phyloP scores from a whole-genome alignment of 1,140 invertebrate species.

The Achroia grisella region DNA sequence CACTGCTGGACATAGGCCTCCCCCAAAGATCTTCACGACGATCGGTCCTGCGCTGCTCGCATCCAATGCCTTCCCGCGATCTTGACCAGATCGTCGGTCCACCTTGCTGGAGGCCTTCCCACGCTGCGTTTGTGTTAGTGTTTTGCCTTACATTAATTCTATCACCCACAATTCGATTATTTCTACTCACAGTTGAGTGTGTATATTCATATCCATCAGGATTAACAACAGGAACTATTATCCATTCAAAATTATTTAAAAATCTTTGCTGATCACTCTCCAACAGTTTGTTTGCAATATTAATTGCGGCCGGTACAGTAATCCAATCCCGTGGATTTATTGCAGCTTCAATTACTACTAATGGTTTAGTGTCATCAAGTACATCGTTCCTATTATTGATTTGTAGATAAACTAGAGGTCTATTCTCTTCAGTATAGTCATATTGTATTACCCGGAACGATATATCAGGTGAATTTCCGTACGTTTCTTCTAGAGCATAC shows the following conservation, averaged over 20 bases:
- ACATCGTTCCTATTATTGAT: constrained; percentile 14
- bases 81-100: too few relatives aligned
- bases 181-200: constrained; percentile 72
- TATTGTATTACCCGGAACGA: constrained; percentile 29
- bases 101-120: too few relatives aligned
- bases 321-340: constrained; percentile 80
- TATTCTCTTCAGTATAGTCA: constrained; percentile 33
- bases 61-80: too few relatives aligned
- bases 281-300: constrained; percentile 70
- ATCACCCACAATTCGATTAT: too few relatives aligned
- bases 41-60: too few relatives aligned
- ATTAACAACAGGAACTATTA: constrained; percentile 81
- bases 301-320: constrained; percentile 66
- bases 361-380: constrained; percentile 18
- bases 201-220: constrained; percentile 88
- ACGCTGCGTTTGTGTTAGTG: too few relatives aligned
- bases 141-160: too few relatives aligned
- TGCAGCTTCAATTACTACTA: constrained; percentile 63
- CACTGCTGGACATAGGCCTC: too few relatives aligned
- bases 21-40: too few relatives aligned
- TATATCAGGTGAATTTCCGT: constrained; percentile 19
- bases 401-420: constrained; percentile 41
- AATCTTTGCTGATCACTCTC: constrained; percentile 36
- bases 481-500: constrained; percentile 16
- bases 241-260: constrained; percentile 79